Base-by-base conservation (phyloP, 2,113 vertebrate species). In the Furnarius figulus region DNA sequence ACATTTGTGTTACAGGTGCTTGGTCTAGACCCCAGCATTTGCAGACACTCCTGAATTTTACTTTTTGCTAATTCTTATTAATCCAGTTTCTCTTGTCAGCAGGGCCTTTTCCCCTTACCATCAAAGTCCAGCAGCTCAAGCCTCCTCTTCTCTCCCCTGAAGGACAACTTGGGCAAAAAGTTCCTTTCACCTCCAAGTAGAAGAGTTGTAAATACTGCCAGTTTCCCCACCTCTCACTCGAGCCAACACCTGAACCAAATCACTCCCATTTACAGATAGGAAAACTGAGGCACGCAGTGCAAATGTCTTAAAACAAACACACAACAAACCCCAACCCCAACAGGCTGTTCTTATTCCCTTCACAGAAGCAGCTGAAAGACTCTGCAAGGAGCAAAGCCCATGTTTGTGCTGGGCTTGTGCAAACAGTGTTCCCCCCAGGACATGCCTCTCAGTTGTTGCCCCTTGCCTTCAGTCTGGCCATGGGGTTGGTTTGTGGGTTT, bases 1-100 rank as follows among this genome's bases (percentile, higher is more conserved):
- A 91, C 59, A 63, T 90, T 95, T 89, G 90, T 90, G 73, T 84
- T 93, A 95, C 91, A 95, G 96, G 95, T 97, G 83, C 80, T 81
- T 81, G 56, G 91, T 96, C 91, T 95, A 92, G 86, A 90, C 91
- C 86, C 23, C 68, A 90, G 35, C 52, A 49, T 90, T 90, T 86
- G 40, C 50, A 92, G 58, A 91, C 19, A 63, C 16, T 88, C 65
- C 55, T 74, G 22, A 56, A 12, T 62, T 87, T 88, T 83, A 24
- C n/a, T 85, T 68, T 52, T 70, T 59, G 31, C 7, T 21, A 44
- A 12, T 73, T 76, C 59, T 49, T 61, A 75, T 58, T 83, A 79
- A 53, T 73, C 3, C 16, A 10, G 23, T 58, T 83, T 95, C 63
- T 73, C n/a, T 66, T 68, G 25, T 35, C 17, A 67, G 21, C 42